Percentiles rank a stretch among this genome's conserved stretches.
These are phyloP conservation scores for Electrophaes corylata DNA, from an alignment of 2,888 invertebrate genomes.

Conservation along the genomic window DNA sequence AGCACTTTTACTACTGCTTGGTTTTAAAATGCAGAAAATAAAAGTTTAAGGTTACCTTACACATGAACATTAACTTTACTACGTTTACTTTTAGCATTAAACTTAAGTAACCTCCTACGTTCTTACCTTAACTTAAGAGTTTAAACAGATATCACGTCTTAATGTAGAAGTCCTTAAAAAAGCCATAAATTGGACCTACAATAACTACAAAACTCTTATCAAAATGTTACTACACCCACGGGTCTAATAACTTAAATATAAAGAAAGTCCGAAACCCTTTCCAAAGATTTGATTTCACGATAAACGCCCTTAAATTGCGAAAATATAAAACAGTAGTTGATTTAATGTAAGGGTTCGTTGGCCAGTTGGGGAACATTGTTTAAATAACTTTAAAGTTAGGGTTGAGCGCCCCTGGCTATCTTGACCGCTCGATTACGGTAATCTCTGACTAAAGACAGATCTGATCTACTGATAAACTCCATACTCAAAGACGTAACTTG, in stretches of 20 bases:
- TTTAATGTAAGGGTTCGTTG: constrained; percentile 71
- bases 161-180: constrained; percentile 1
- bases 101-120: too few species aligned
- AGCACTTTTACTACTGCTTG: constrained; percentile 44
- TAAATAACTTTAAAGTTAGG: constrained; percentile 74
- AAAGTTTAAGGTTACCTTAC: constrained; percentile 11
- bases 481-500: neutral
- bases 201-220: constrained; percentile 51
- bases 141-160: too few species aligned
- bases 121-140: too few species aligned
- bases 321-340: constrained; percentile 53
- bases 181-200: constrained; percentile 28
- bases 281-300: constrained; percentile 66
- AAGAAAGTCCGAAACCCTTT: constrained; percentile 66
- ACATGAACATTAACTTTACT: constrained; percentile 8
- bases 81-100: constrained; percentile 8
- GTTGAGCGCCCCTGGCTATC: constrained; percentile 55
- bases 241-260: constrained; percentile 77
- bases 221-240: constrained; percentile 59
- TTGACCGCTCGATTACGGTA: constrained; percentile 40
- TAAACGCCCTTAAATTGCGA: constrained; percentile 62
- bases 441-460: constrained; percentile 10
- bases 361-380: constrained; percentile 63
- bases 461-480: neutral
- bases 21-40: constrained; percentile 31